Conservation (phyloP, 2,797 vertebrate species). For the Sebastes dallii region DNA sequence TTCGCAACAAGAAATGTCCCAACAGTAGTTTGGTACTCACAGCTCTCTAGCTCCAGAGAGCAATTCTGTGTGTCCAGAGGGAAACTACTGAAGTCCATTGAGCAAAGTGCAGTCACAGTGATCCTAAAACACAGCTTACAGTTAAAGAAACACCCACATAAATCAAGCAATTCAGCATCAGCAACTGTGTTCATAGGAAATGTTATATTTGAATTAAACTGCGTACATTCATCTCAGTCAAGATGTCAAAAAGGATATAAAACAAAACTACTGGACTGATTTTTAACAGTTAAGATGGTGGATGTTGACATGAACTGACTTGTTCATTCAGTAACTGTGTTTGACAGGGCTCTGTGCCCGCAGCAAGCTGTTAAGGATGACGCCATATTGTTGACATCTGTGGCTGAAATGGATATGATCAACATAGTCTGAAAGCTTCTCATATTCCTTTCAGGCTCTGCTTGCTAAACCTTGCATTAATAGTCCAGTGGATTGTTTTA, state of each 20-base stretch:
- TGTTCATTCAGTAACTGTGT: not conserved
- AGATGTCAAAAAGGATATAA: not conserved
- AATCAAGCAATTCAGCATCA: not conserved
- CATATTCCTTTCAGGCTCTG: conserved; percentile 2
- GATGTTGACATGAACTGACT: not conserved
- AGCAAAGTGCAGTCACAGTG: conserved; percentile 92
- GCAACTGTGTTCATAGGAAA: not conserved
- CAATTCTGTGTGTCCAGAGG: conserved; percentile 95
- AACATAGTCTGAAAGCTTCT: conserved; percentile 17
- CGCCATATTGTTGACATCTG: conserved; percentile 51
- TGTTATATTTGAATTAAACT: not conserved
- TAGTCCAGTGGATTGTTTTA: not conserved
- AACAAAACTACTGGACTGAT: not conserved
- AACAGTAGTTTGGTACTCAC: conserved; percentile 82
- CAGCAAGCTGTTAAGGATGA: conserved; percentile 17
- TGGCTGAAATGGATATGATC: conserved; percentile 48
- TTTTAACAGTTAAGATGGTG: not conserved
- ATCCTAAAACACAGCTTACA: conserved; percentile 81
- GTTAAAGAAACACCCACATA: conserved; percentile 22
- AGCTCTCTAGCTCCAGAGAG: conserved; percentile 94
- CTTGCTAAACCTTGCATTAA: not conserved
- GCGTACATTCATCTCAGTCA: not conserved
- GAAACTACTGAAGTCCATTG: conserved; percentile 95
- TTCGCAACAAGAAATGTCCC: not conserved
- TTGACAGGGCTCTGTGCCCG: not conserved